These are phyloP conservation scores for Tenthredo notha DNA, from an alignment of 2,888 invertebrate genomes.

Conservation along the genomic window DNA sequence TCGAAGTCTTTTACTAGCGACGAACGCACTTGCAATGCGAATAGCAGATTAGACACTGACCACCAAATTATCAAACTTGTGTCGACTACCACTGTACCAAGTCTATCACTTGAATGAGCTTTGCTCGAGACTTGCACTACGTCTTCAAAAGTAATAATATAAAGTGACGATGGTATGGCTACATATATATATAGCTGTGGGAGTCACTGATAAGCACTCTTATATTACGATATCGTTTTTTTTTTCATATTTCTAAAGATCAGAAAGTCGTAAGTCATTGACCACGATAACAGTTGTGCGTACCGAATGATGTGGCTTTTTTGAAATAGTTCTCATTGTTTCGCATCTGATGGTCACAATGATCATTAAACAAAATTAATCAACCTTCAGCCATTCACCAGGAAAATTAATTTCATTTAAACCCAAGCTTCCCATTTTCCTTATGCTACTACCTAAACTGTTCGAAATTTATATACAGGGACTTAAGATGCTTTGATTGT, in stretches of 20 bases:
- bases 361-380: not conserved
- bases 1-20: slow-evolving; percentile 57
- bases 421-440: not conserved
- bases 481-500: not conserved
- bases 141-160: slow-evolving; percentile 29
- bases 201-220: slow-evolving; percentile 48
- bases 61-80: slow-evolving; percentile 47
- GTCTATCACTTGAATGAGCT: not conserved
- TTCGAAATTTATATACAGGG: not conserved
- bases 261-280: slow-evolving; percentile 14
- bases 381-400: not conserved
- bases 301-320: not conserved
- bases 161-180: not conserved
- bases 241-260: not conserved
- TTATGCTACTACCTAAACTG: not conserved
- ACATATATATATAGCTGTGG: slow-evolving; percentile 28
- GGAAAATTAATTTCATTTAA: not conserved
- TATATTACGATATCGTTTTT: slow-evolving; percentile 16
- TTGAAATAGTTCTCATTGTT: not conserved
- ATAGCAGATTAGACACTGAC: slow-evolving; percentile 56
- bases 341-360: not conserved
- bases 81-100: not conserved
- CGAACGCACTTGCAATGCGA: slow-evolving; percentile 58
- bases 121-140: not conserved
- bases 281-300: not conserved